Evolutionary conservation across 2,888 invertebrate species (phyloP).

Genomic region (Apodemia duryi): DNA sequence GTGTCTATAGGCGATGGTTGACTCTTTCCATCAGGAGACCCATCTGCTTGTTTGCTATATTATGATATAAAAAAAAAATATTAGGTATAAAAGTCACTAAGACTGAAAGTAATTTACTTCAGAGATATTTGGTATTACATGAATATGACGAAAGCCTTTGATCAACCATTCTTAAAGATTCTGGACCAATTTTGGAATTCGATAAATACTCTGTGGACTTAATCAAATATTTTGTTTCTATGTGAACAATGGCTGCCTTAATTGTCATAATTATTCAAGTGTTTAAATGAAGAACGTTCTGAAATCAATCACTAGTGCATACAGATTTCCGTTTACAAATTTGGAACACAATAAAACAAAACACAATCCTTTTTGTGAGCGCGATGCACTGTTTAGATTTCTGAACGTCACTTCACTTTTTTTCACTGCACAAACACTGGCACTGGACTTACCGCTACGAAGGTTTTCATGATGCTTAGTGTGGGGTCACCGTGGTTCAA

Average conservation of each 20-base stretch:
- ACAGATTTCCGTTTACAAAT: constrained; percentile 20
- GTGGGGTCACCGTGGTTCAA: constrained; percentile 70
- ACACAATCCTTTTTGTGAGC: constrained; percentile 12
- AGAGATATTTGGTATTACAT: no score
- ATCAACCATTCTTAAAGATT: no score
- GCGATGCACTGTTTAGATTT: constrained; percentile 50
- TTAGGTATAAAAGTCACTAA: no score
- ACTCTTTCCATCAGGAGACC: no score
- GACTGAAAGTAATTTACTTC: no score
- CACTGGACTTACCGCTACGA: constrained; percentile 76
- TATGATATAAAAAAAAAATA: no score
- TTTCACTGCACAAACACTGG: constrained; percentile 44
- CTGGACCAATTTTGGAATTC: no score
- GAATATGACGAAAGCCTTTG: no score
- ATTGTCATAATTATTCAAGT: constrained; percentile 15
- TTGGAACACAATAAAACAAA: constrained; percentile 28
- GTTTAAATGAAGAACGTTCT: constrained; percentile 28
- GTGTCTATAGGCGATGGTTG: no score
- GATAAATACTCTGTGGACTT: no score
- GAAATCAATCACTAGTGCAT: constrained; percentile 33
- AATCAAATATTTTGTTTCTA: no score
- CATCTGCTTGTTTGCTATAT: no score
- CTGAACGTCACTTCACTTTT: constrained; percentile 64
- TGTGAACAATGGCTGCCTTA: background rate
- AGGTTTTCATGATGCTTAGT: constrained; percentile 75